A percentile compares a stretch with the other conserved stretches of the same genome.
Evolutionary conservation across 2,797 vertebrate genomes (phyloP).

Genomic region (Darevskia nairensis): DNA sequence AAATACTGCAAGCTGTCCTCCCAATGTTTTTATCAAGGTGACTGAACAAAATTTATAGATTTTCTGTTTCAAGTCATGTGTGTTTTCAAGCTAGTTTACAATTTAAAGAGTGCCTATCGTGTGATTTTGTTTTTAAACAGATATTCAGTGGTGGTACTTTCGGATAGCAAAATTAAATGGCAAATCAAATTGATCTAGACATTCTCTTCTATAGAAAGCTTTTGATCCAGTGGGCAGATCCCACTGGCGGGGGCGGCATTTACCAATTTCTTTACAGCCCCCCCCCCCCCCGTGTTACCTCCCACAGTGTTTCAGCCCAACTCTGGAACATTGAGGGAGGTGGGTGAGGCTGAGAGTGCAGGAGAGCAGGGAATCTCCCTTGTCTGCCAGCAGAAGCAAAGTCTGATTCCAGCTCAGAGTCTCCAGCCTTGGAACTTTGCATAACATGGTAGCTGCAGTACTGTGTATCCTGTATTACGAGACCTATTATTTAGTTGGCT

Average conservation of each 20-base stretch:
- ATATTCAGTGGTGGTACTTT: constrained; percentile 39
- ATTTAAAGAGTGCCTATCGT: constrained; percentile 54
- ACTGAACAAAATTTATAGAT: constrained; percentile 6
- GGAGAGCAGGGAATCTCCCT: neutral
- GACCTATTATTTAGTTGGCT: neutral
- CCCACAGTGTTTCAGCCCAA: neutral
- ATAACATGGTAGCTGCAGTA: constrained; percentile 38
- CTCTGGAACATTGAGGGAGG: neutral
- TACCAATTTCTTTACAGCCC: neutral
- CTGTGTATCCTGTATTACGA: constrained; percentile 10
- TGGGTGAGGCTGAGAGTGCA: neutral
- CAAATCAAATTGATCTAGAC: constrained; percentile 22
- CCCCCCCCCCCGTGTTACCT: neutral
- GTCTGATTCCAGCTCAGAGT: neutral
- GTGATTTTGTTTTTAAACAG: constrained; percentile 28
- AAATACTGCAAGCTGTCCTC: constrained; percentile 2
- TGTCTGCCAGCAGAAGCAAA: neutral
- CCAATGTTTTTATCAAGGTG: constrained; percentile 27
- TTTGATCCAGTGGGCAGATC: neutral
- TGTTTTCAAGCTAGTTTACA: constrained; percentile 50
- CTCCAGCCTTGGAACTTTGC: constrained; percentile 39
- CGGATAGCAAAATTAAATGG: constrained; percentile 51
- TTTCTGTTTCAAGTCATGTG: neutral
- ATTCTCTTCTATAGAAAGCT: neutral
- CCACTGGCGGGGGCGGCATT: neutral